Evolutionary conservation across 2,113 vertebrate genomes (phyloP), one percentile per base, ranked within the genome.

Genomic region (Etheostoma spectabile): DNA sequence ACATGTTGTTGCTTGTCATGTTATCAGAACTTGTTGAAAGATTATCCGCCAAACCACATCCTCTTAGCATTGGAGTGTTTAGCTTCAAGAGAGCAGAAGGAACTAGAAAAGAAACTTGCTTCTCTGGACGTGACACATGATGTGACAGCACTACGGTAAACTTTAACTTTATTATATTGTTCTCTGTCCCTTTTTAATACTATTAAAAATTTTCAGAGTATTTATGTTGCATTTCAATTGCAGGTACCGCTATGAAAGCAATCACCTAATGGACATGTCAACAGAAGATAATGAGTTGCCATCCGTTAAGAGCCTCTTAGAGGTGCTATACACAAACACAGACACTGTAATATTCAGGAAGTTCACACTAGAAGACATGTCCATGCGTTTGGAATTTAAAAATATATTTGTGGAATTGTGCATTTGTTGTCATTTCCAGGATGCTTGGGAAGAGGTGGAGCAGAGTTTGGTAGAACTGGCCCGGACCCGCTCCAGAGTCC

Each of bases 1-100:
- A 66, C 30, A 55, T 42, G 22, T 76, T 63, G 5, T 30, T 83
- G 4, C 60, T 68, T 83, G 13, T 84, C 19, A 18, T 88, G 21
- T 75, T 35, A 42, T 52, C 85, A 98, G 97, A 94, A 89, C n/a
- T 11, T 96, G 67, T 76, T 96, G 66, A 80, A 70, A 22, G 52
- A 74, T 75, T 92, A 96, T 72, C 95, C 97, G 13, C 95, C 96
- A 0, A 94, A 90, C 76, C 97, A 97, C 0, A 7, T 97, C 42
- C 90, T 97, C 27, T 93, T 93, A 10, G 95, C 96, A 0, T 56
- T 98, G 88, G 92, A 96, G 80, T 89, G 94, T 86, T 91, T 97
- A 76, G 96, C 96, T 66, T 90, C 88, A 15, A 90, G 92, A 71
- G 95, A 95, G 77, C 95, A 96, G 65, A 85, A 82, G 66, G 93